Evolutionary conservation across 2,888 invertebrate species (phyloP), one percentile per base, ranked within the genome.

Genomic region (Ischnura elegans): DNA sequence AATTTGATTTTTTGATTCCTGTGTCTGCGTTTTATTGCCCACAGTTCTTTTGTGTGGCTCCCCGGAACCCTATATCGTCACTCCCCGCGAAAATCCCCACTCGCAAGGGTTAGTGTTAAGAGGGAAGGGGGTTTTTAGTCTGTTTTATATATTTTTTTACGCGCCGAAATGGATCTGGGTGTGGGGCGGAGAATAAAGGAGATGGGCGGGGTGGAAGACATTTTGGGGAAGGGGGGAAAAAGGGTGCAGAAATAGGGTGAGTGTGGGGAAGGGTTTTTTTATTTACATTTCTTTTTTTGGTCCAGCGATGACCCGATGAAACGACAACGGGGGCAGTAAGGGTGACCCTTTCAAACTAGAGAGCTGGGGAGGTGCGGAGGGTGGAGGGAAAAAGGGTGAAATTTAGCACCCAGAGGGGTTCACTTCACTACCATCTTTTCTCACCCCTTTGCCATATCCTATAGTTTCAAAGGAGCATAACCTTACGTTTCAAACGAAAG

Each of bases 1-100:
- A 87, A 87, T 87, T 87, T 55, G 87, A 90, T 90, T 90, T 90
- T 90, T 90, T 90, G 90, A 90, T 90, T 90, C 90, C 6, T 51
- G 90, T 90, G 90, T 90, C 90, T 90, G 90, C 90, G 90, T 90
- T 90, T 90, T 90, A 90, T 90, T 90, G 66, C 90, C 90, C 55
- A 42, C 87, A 51, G 55, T 87, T 87, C 87, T 42, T 87, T 87
- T 87, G 87, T 87, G 55, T 16, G 51, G 19, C 51, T 87, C n/a
- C 76, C 36, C 36, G 2, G 13, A 13, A 5, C 76, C 36, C 36
- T 36, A 36, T n/a, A 66, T 51, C 51, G 29, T 5, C 76, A 10
- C 76, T 55, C 90, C 55, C 42, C 55, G n/a, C n/a, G n/a, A 36
- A 29, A 36, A 21, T 6, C 36, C 51, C 42, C 86, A 3, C 86